phyloP scores from a whole-genome alignment of 2,888 invertebrate genomes.

The Brachynemurus nebulosus region DNA sequence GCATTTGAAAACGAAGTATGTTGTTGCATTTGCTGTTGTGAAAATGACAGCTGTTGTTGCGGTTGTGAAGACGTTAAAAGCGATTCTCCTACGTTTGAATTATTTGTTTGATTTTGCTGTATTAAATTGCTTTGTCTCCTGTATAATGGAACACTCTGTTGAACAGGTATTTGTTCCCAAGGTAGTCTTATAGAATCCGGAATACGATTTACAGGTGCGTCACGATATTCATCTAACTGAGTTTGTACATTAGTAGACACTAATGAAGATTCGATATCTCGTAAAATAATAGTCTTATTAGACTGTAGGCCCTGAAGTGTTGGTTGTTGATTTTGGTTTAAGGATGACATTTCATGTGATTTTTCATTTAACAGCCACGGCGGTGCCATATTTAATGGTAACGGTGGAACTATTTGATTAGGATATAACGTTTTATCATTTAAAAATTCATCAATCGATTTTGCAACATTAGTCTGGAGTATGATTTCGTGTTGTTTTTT shows the following conservation, averaged over 20 bases:
- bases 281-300: conserved; percentile 1
- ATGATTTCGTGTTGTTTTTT: conserved; percentile 22
- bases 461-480: conserved; percentile 8
- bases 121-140: conserved; percentile 28
- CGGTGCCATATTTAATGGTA: background rate
- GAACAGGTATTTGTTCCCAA: conserved; percentile 19
- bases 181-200: conserved; percentile 13
- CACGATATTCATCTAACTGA: background rate
- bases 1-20: conserved; percentile 14
- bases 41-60: conserved; percentile 15
- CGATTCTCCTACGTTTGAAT: no score
- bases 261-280: conserved; percentile 6
- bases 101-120: conserved; percentile 21
- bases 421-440: background rate
- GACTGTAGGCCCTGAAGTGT: background rate
- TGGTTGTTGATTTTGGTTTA: background rate
- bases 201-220: conserved; percentile 13
- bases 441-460: background rate
- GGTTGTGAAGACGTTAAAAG: no score
- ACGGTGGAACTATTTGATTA: background rate
- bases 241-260: background rate
- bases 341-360: background rate
- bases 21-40: conserved; percentile 17
- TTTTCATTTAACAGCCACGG: background rate
- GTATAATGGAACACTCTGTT: conserved; percentile 35